phyloP scores from a whole-genome alignment of 2,113 vertebrate genomes.

The Henicopernis longicauda region DNA sequence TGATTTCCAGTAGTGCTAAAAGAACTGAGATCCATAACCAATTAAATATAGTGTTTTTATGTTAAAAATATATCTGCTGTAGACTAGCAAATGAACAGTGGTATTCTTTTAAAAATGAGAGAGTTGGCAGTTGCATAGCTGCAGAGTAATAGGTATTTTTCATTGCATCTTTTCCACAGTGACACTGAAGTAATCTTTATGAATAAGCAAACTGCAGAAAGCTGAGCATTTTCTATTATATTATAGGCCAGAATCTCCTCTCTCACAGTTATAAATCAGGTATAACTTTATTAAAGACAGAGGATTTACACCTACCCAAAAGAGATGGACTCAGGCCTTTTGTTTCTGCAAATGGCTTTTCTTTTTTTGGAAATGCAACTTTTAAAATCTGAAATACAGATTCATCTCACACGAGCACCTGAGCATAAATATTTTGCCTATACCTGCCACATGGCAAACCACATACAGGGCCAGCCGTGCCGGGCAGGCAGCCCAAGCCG shows the following conservation, averaged over 20 bases:
- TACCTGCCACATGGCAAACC: not conserved
- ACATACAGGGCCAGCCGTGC: rapidly evolving
- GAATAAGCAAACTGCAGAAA: conserved; percentile 69
- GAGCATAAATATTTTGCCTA: not conserved
- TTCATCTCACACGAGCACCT: rapidly evolving
- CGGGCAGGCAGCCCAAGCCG: rapidly evolving
- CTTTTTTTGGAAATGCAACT: not conserved
- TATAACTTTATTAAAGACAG: conserved; percentile 40
- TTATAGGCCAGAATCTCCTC: conserved; percentile 11
- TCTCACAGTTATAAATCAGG: conserved; percentile 38
- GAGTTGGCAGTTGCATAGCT: conserved; percentile 56
- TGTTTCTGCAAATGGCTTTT: not conserved
- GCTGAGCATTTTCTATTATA: conserved; percentile 37
- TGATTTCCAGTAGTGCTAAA: conserved; percentile 84
- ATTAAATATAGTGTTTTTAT: conserved; percentile 83
- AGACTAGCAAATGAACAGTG: conserved; percentile 67
- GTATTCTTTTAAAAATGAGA: conserved; percentile 59
- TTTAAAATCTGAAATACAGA: not conserved
- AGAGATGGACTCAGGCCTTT: conserved; percentile 9
- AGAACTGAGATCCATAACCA: conserved; percentile 83
- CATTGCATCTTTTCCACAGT: conserved; percentile 62
- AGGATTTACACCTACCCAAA: conserved; percentile 23
- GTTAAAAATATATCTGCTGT: conserved; percentile 80
- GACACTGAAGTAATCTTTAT: conserved; percentile 70
- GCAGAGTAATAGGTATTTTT: conserved; percentile 67